Evolutionary conservation across 1,140 invertebrate genomes (phyloP), one percentile per base, ranked within the genome.

Genomic region (Pinna nobilis): DNA sequence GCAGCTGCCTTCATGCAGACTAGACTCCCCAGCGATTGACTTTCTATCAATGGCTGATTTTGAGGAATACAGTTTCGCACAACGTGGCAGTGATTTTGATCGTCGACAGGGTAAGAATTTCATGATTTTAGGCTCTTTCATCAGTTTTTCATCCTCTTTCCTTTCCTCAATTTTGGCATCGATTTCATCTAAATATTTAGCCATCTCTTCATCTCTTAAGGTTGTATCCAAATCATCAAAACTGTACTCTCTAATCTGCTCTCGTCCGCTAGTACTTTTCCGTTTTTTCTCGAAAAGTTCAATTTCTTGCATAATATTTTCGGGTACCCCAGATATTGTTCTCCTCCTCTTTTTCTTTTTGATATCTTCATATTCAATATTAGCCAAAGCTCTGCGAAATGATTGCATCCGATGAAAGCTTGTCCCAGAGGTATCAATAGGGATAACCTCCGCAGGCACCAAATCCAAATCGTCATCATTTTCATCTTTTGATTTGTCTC

Each of bases 61-160:
- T 28, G 35, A 57, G 55, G 57, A 68, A 35, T 70, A 41, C 49
- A 77, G 64, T 57, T 83, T 83, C 33, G 82, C 72, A 72, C 82
- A 84, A 15, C 84, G 65, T 33, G 85, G 85, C 35, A 85, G 70
- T 20, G 85, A 87, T 51, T 77, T 78, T 66, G 85, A 82, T 35
- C 84, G 68, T 33, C 83, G 70, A 69, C 85, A 85, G n/a, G 83
- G 81, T n/a, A 87, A 74, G 55, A 83, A 83, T 68, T 80, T 85
- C 60, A 84, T 78, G 9, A 85, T 70, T 63, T 81, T 84, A 28
- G 75, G 71, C 41, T 85, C 80, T 57, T 79, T 77, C 47, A 78
- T 49, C 13, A 77, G 71, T 47, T 77, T 68, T 44, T 84, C 81
- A 35, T 83, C 66, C 47, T 83, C 84, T 6, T 71, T 77, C 49